Base-by-base conservation (phyloP, 2,888 invertebrate genomes). In the Notodonta dromedarius region DNA sequence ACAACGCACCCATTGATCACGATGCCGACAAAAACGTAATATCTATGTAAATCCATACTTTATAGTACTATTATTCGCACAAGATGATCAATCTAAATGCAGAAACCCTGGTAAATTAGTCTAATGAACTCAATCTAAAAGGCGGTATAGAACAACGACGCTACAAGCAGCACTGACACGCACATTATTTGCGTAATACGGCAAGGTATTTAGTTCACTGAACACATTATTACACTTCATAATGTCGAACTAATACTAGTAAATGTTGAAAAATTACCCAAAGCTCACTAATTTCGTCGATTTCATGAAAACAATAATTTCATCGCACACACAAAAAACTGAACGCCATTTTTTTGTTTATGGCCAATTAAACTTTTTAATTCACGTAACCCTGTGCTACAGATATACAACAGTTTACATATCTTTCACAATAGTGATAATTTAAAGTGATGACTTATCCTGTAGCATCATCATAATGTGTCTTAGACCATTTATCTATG, bases 291-390 rank as follows among this genome's bases (percentile, higher is more conserved):
- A 73, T 82, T 80, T 74, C 72, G 63, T 64, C 60, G 75, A 81
- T 86, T 82, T 82, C 64, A 80, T 71, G 85, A 91, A 91, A 92
- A 93, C 91, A 92, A 91, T 90, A 85, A 88, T 85, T 91, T 87
- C 82, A 88, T 88, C 86, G 87, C 93, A 93, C 93, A 93, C 93
- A 93, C 93, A 90, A 93, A 91, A 93, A 93, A 90, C 89, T 84
- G 84, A 83, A 89, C 92, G 94, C 94, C 94, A 94, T 94, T 92
- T 94, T 94, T 88, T 91, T 94, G 88, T 91, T 90, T 94, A 91
- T 94, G 93, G 90, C 74, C 62, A 75, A 75, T 78, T 82, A 74
- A n/a, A 58, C 71, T 79, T 82, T 83, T 79, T 50, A 50, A 50
- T 16, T 50, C n/a, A 46, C 46, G n/a, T 13, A 46, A 46, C 46